Evolutionary conservation across 2,113 vertebrate genomes (phyloP), one percentile per base, ranked within the genome.

Genomic region (Macroglossus sobrinus): DNA sequence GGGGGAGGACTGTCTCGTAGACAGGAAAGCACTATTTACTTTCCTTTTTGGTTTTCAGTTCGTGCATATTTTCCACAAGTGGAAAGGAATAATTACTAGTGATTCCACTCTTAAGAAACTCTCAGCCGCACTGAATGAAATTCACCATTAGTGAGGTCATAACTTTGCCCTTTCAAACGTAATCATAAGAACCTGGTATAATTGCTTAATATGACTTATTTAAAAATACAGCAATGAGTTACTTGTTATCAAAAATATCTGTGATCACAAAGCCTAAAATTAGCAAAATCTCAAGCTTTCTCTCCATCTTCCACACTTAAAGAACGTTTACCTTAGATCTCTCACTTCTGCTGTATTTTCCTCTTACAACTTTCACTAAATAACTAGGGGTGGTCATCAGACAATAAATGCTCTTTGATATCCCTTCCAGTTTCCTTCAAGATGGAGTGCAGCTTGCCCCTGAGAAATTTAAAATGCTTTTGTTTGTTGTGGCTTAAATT

Each of bases 391-490:
- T 95, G 94, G 92, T 90, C 96, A 97, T 92, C 76, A 82, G 72
- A 94, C 88, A 93, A 89, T 96, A 96, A 95, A 97, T 97, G 85
- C 74, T 85, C 81, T 94, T 85, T 91, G 93, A 91, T 91, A 94
- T 69, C n/a, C 72, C 61, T 94, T 94, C 68, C 95, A 95, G 2
- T 96, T 96, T 94, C 89, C 93, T 94, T 87, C 81, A 93, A 69
- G 91, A 94, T 85, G 55, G 63, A 94, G 72, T 76, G 30, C 50
- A 88, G 91, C 94, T 91, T 95, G 82, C 89, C 78, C 96, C 45
- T 55, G 88, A 96, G 91, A 97, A 97, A 96, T 93, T 96, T 82
- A 94, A 97, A 96, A 75, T 1, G 1, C 50, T 80, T 94, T 96
- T 96, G 61, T 97, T 96, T 94, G 69, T 89, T 86, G 79, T 76